Percentiles rank a stretch among this genome's conserved stretches.
phyloP scores from a whole-genome alignment of 2,113 vertebrate species.

The Rhagologus leucostigma region DNA sequence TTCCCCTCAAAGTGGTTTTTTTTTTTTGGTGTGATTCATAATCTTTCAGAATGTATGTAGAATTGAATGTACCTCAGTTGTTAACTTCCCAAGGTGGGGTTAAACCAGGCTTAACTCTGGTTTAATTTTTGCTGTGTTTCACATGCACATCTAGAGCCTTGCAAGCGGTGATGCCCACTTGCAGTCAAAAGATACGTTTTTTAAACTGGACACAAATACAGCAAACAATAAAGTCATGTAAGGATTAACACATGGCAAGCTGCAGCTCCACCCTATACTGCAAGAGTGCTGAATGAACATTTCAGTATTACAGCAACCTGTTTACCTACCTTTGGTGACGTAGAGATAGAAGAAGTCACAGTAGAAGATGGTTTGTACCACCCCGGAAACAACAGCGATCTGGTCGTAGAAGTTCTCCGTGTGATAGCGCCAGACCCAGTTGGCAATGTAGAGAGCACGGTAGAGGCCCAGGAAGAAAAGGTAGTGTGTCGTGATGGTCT shows the following conservation, averaged over 20 bases:
- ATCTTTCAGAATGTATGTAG: background rate
- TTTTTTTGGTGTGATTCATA: background rate
- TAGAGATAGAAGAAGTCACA: constrained; percentile 99
- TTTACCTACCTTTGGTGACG: constrained; percentile 84
- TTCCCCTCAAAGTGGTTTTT: background rate
- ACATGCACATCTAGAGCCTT: background rate
- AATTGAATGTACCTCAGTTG: background rate
- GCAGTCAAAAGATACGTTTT: accelerated
- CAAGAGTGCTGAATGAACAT: background rate
- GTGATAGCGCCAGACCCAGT: constrained; percentile 97
- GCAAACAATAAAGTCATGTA: background rate
- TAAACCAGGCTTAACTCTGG: background rate
- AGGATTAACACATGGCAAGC: background rate
- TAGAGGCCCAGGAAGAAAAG: constrained; percentile 96
- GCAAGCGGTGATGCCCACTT: background rate
- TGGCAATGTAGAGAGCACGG: constrained; percentile 90
- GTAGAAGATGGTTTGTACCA: constrained; percentile 98
- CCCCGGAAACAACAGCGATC: constrained; percentile 91
- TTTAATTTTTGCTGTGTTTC: background rate
- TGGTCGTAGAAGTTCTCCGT: constrained; percentile 92
- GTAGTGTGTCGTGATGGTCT: constrained; percentile 97
- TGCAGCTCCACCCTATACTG: background rate
- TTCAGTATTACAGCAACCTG: background rate
- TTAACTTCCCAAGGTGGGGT: background rate
- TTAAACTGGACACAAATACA: background rate